Percentiles rank a stretch among this genome's conserved stretches.
Evolutionary conservation across 2,888 invertebrate species (phyloP).

Genomic region (Oasisia sp.): DNA sequence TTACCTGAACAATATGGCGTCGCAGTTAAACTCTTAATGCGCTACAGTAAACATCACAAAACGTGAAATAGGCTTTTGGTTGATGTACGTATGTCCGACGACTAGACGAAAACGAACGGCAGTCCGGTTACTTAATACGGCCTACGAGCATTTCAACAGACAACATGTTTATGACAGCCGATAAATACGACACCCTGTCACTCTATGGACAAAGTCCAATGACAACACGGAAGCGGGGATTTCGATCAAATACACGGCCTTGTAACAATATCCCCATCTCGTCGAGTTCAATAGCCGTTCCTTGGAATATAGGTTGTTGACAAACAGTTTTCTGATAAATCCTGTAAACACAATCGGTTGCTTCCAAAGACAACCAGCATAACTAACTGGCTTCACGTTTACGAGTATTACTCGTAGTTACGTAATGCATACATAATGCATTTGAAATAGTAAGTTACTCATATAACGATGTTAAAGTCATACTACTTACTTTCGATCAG

Average conservation of each 20-base stretch:
- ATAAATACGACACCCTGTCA: neutral
- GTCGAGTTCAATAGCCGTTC: neutral
- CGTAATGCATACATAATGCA: neutral
- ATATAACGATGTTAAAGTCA: neutral
- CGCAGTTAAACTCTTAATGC: neutral
- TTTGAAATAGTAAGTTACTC: neutral
- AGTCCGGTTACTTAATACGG: neutral
- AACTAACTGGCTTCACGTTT: neutral
- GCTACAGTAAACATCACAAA: neutral
- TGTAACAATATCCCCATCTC: neutral
- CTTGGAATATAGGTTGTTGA: neutral
- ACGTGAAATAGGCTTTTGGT: too few species aligned
- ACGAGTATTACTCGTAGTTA: neutral
- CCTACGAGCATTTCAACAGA: neutral
- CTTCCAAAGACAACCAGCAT: neutral
- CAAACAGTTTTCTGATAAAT: neutral
- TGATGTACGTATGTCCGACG: neutral
- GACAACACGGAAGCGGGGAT: neutral
- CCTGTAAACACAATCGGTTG: neutral
- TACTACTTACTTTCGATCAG: neutral
- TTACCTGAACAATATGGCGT: neutral
- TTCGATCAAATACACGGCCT: neutral
- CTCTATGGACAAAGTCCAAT: neutral
- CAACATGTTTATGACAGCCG: slow-evolving; percentile 2
- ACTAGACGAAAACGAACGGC: neutral